phyloP scores from a whole-genome alignment of 2,888 invertebrate species.

The Apodemia duryi region DNA sequence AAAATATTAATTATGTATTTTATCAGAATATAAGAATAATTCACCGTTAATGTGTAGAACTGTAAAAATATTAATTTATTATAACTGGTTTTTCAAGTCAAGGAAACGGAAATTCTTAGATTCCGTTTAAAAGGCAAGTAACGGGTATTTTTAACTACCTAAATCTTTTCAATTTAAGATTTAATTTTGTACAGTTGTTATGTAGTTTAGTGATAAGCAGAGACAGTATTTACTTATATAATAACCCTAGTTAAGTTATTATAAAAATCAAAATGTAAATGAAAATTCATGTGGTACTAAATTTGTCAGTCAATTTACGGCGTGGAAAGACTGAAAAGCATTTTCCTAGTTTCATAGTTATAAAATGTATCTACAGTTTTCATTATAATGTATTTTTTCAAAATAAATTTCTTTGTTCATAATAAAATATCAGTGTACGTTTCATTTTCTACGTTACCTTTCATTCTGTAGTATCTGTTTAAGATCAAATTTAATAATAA shows the following conservation, averaged over 20 bases:
- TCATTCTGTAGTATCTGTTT: constrained; percentile 1
- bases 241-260: constrained; percentile 10
- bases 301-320: constrained; percentile 51
- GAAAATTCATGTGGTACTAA: constrained; percentile 18
- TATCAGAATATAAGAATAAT: not conserved
- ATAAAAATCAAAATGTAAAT: constrained; percentile 13
- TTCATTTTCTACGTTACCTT: constrained; percentile 36
- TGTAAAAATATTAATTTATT: constrained; percentile 5
- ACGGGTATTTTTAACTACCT: constrained; percentile 44
- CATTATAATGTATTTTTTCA: constrained; percentile 58
- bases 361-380: constrained; percentile 46
- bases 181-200: constrained; percentile 57
- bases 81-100: not conserved
- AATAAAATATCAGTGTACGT: constrained; percentile 59
- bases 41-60: constrained; percentile 1
- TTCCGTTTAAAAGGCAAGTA: constrained; percentile 32
- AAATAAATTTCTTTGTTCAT: constrained; percentile 58
- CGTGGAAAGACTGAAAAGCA: constrained; percentile 57
- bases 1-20: not conserved
- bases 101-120: not conserved
- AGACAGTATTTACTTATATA: constrained; percentile 22
- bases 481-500: constrained; percentile 15
- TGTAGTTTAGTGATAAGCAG: constrained; percentile 44
- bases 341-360: constrained; percentile 42
- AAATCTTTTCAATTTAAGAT: constrained; percentile 25